Evolutionary conservation across 2,888 invertebrate genomes (phyloP), one percentile per base, ranked within the genome.

Genomic region (Mesochorus sp.): DNA sequence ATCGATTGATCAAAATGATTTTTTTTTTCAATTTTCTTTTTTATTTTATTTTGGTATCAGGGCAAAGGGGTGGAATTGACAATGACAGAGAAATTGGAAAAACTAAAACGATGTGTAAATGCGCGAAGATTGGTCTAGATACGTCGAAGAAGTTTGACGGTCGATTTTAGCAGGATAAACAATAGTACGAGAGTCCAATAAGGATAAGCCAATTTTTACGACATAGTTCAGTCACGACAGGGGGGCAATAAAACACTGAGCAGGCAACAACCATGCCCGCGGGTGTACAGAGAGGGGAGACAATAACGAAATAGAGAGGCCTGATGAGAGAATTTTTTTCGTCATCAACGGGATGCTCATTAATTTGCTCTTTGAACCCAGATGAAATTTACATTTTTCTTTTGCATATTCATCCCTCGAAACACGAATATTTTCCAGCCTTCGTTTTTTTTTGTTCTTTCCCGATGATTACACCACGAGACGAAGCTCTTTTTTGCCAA

Each of bases 181-280:
- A 39, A 19, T 61, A 37, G 37, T 62, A 62, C 12, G 6, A 55
- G 26, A 53, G 34, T 62, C 24, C n/a, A n/a, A n/a, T n/a, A 26
- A 62, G 47, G 67, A 53, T 21, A 67, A 55, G 67, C 49, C 53
- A 76, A 67, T 62, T 66, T 28, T 74, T 53, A 55, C 75, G 53
- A 62, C 61, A 75, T 47, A 59, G 51, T 71, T 26, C 55, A 44
- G 53, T 42, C 39, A 42, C 12, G 47, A 74, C 10, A 70, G 42
- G 28, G 53, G 28, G 21, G 1, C 8, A 21, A n/a, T 24, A 10
- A 57, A 67, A 75, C 78, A 76, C 19, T 49, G 77, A 80, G 53
- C 80, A 80, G 77, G 80, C 80, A 80, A 80, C 80, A 80, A 67
- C 47, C 80, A 80, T 78, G 74, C 77, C 74, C 71, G 61, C 67